Percentiles rank a stretch among this genome's conserved stretches.
phyloP scores from a whole-genome alignment of 2,888 invertebrate genomes.

The Calameuta idolon region DNA sequence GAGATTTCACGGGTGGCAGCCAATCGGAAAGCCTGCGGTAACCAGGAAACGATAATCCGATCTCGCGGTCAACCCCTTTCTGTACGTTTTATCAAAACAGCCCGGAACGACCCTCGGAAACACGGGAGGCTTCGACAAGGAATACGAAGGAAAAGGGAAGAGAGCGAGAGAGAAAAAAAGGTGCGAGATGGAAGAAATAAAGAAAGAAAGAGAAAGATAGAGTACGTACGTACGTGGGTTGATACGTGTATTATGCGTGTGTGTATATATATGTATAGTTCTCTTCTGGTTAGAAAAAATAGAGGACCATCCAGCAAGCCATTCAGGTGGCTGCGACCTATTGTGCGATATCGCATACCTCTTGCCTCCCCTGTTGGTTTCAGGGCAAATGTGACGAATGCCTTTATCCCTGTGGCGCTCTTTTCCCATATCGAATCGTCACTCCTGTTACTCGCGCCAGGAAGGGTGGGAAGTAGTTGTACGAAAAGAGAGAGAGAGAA shows the following conservation, averaged over 20 bases:
- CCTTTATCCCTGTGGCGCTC: conserved; percentile 28
- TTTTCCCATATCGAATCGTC: not conserved
- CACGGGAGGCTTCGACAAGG: not conserved
- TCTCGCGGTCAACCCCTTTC: conserved; percentile 13
- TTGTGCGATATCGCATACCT: conserved; percentile 37
- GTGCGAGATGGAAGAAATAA: not conserved
- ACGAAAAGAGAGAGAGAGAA: conserved; percentile 10
- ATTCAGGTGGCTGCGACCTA: conserved; percentile 14
- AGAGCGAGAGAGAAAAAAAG: not conserved
- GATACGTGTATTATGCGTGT: no score
- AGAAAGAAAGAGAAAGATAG: not conserved
- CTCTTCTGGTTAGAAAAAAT: not conserved
- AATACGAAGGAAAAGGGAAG: not conserved
- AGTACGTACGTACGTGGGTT: not conserved
- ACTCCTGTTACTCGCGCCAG: conserved; percentile 21
- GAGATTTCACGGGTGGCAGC: not conserved
- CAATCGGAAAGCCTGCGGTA: conserved; percentile 5
- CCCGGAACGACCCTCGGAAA: not conserved
- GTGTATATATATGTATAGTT: not conserved
- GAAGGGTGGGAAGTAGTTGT: conserved; percentile 9
- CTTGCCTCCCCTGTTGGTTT: not conserved
- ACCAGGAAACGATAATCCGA: conserved; percentile 18
- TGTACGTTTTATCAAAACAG: conserved; percentile 24
- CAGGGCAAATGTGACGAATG: conserved; percentile 41
- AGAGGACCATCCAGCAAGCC: not conserved